A percentile compares a stretch with the other conserved stretches of the same genome.
phyloP scores from a whole-genome alignment of 2,113 vertebrate species.

The Sander lucioperca region DNA sequence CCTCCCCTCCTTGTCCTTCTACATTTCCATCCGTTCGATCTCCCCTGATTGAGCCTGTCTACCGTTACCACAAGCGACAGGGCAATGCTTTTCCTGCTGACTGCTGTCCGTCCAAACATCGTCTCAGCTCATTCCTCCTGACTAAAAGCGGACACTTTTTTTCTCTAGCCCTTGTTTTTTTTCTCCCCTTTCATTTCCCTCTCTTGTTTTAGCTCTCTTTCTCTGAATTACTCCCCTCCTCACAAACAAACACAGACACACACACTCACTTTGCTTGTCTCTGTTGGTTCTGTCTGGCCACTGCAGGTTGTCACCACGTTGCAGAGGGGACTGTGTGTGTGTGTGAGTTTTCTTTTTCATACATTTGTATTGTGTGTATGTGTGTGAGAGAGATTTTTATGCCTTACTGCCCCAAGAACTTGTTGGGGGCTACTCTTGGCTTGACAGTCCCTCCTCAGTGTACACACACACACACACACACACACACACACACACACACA shows the following conservation, averaged over 20 bases:
- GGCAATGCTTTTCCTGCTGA: slow-evolving; percentile 54
- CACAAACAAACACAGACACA: background rate
- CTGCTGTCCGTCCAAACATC: slow-evolving; percentile 52
- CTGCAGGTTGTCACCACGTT: no score
- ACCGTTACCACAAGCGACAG: slow-evolving; percentile 44
- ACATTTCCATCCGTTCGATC: slow-evolving; percentile 47
- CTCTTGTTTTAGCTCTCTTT: slow-evolving; percentile 21
- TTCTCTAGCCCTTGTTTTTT: slow-evolving; percentile 28
- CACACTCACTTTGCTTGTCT: background rate
- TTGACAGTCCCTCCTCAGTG: slow-evolving; percentile 16
- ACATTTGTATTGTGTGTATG: no score
- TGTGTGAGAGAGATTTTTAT: background rate
- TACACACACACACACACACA: background rate
- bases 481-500: background rate
- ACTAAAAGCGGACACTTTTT: slow-evolving; percentile 59
- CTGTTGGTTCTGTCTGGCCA: no score
- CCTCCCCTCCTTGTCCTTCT: slow-evolving; percentile 36
- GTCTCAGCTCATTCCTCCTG: slow-evolving; percentile 29
- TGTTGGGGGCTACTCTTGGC: slow-evolving; percentile 5
- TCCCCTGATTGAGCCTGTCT: slow-evolving; percentile 50
- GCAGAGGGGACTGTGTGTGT: background rate
- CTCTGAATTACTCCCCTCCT: slow-evolving; percentile 5
- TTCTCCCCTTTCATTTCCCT: slow-evolving; percentile 38
- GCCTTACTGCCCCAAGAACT: slow-evolving; percentile 8
- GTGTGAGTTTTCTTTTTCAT: background rate